phyloP scores from a whole-genome alignment of 1,140 invertebrate species.

The Euborellia annulipes region DNA sequence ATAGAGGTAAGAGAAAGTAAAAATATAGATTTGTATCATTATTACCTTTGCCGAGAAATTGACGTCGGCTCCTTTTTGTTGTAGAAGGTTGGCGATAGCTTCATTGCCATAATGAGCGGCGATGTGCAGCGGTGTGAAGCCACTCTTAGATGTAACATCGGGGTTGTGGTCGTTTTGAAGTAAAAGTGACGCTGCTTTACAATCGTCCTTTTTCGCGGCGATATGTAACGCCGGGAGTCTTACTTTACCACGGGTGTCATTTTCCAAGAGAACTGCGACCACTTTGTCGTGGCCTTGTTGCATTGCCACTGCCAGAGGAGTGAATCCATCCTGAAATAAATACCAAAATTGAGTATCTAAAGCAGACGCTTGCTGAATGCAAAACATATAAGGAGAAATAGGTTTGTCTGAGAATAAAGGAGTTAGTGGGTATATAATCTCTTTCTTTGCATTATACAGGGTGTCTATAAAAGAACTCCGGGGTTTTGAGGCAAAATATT shows the following conservation, averaged over 20 bases:
- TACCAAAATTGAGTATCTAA: too few species aligned
- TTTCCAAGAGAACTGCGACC: constrained; percentile 82
- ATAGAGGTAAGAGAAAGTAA: too few species aligned
- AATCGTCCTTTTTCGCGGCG: constrained; percentile 94
- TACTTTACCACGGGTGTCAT: constrained; percentile 77
- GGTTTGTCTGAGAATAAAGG: too few species aligned
- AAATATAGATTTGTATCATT: too few species aligned
- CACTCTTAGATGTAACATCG: constrained; percentile 93
- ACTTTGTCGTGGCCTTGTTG: constrained; percentile 96
- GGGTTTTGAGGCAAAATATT: too few species aligned
- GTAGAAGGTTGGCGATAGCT: constrained; percentile 79
- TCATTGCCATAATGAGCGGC: constrained; percentile 98
- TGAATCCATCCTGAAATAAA: constrained; percentile 75
- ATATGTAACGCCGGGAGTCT: constrained; percentile 74
- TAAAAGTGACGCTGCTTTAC: constrained; percentile 76
- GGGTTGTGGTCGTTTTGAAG: constrained; percentile 91
- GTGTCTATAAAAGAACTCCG: too few species aligned
- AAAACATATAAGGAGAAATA: too few species aligned
- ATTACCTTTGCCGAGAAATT: constrained; percentile 92
- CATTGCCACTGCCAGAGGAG: constrained; percentile 87
- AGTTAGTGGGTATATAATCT: too few species aligned
- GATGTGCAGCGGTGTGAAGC: constrained; percentile 98
- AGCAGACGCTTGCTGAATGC: too few species aligned
- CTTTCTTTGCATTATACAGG: too few species aligned
- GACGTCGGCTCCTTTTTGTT: constrained; percentile 91